Percentiles rank a stretch among this genome's conserved stretches.
These are phyloP conservation scores for Drosophila paramelanica DNA, from an alignment of 2,888 invertebrate species.

Conservation along the genomic window DNA sequence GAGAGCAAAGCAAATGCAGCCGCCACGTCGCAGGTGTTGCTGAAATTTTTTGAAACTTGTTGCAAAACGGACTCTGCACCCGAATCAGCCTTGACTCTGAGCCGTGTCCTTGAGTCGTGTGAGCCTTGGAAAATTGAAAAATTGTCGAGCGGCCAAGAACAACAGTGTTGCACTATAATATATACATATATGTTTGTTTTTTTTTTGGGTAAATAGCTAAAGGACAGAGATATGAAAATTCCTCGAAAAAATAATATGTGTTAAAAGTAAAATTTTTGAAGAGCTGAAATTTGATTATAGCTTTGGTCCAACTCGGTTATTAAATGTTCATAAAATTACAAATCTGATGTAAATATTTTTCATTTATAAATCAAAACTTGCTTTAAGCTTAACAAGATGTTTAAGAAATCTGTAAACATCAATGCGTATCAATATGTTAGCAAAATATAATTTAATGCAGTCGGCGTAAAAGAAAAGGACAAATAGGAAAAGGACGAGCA, in stretches of 20 bases:
- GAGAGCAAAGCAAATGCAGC: conserved; percentile 51
- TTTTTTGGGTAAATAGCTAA: background rate
- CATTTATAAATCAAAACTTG: no score
- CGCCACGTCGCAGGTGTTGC: conserved; percentile 44
- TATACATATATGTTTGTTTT: background rate
- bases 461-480: background rate
- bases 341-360: no score
- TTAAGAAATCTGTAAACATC: no score
- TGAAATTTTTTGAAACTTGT: conserved; percentile 60
- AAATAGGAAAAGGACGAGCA: conserved; percentile 5
- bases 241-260: background rate
- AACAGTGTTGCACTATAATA: conserved; percentile 1
- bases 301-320: background rate
- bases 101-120: conserved; percentile 59
- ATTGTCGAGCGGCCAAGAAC: conserved; percentile 47
- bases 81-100: conserved; percentile 67
- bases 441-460: background rate
- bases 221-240: conserved; percentile 19
- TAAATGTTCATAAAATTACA: background rate
- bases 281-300: no score
- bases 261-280: no score
- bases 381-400: no score
- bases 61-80: conserved; percentile 55
- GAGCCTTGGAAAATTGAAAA: conserved; percentile 66
- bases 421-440: background rate